Evolutionary conservation across 2,888 invertebrate species (phyloP).

Genomic region (Tridacna gigas): DNA sequence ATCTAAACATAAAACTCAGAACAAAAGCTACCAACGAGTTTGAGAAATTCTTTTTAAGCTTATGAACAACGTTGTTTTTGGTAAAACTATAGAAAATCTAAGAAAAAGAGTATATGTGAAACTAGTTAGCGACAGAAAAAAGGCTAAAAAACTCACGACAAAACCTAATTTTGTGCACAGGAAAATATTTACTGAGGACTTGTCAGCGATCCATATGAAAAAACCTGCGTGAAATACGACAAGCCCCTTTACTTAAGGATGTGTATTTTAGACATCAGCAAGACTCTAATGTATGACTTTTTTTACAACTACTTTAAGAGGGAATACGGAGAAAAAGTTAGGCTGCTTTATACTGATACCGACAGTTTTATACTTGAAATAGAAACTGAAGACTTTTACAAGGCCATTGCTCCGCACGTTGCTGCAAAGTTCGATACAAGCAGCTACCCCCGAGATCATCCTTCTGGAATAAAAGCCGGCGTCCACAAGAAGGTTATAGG

Average conservation of each 20-base stretch:
- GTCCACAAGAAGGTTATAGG: not conserved
- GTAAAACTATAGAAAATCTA: constrained; percentile 6
- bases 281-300: constrained; percentile 9
- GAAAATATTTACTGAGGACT: not conserved
- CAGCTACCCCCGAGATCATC: not conserved
- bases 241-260: constrained; percentile 1
- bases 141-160: not conserved
- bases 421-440: not conserved
- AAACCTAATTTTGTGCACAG: not conserved
- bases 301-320: not conserved
- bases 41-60: constrained; percentile 37
- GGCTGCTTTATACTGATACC: not conserved
- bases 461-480: not conserved
- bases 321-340: not conserved
- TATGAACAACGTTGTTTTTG: constrained; percentile 39
- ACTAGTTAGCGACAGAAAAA: not conserved
- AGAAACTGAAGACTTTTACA: constrained; percentile 4
- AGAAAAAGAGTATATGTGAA: not conserved
- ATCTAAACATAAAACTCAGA: constrained; percentile 29
- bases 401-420: not conserved
- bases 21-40: constrained; percentile 23
- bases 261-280: not conserved
- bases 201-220: not conserved
- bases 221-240: not conserved
- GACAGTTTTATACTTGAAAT: not conserved